phyloP scores from a whole-genome alignment of 2,888 invertebrate species.

The Pammene aurita region DNA sequence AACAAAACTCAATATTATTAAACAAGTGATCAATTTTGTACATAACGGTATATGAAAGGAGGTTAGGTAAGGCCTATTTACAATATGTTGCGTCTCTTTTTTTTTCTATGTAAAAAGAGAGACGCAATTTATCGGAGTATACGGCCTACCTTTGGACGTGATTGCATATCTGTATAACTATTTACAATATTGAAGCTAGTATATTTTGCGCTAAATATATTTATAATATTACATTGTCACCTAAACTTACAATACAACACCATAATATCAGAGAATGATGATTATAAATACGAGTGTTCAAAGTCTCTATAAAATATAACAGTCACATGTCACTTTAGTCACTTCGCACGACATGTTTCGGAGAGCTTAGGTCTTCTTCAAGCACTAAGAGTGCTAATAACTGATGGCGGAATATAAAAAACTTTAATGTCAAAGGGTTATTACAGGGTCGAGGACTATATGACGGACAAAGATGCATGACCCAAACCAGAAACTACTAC shows the following conservation, averaged over 20 bases:
- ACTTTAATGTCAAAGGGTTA: too few species aligned
- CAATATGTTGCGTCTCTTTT: background rate
- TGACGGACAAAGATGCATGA: too few species aligned
- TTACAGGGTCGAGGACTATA: too few species aligned
- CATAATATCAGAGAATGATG: background rate
- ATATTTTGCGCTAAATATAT: slow-evolving; percentile 42
- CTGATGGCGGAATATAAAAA: too few species aligned
- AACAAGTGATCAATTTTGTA: slow-evolving; percentile 6
- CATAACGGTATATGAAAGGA: background rate
- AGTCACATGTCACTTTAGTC: too few species aligned
- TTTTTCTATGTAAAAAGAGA: background rate
- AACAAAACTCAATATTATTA: background rate
- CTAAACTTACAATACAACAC: slow-evolving; percentile 3
- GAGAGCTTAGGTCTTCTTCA: too few species aligned
- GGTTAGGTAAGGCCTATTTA: background rate
- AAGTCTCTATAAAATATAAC: background rate
- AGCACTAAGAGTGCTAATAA: too few species aligned
- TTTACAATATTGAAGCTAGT: slow-evolving; percentile 39
- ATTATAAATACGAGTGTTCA: background rate
- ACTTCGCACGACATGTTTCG: too few species aligned
- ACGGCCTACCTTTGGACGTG: background rate
- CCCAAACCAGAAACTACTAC: too few species aligned
- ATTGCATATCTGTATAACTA: slow-evolving; percentile 16
- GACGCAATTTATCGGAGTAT: background rate
- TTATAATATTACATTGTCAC: slow-evolving; percentile 26